Evolutionary conservation across 2,797 vertebrate species (phyloP).

Genomic region (Sebastes cheni): DNA sequence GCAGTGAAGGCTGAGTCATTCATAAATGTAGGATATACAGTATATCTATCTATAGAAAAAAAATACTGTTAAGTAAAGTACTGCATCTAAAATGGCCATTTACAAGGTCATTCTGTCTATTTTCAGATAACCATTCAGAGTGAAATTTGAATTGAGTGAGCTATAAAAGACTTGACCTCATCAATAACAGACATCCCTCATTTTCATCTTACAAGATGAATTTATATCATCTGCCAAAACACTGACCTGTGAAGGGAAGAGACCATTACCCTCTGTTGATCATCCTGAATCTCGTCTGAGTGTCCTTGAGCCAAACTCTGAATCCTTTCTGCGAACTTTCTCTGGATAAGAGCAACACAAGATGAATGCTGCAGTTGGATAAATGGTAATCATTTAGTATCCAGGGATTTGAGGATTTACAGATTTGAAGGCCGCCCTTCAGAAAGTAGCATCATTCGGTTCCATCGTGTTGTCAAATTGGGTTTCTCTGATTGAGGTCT

Average conservation of each 20-base stretch:
- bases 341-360: neutral
- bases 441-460: conserved; percentile 13
- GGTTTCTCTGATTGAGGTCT: neutral
- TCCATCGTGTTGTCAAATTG: neutral
- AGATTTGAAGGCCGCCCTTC: conserved; percentile 32
- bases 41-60: neutral
- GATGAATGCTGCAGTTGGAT: neutral
- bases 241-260: neutral
- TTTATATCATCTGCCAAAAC: conserved; percentile 19
- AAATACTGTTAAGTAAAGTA: neutral
- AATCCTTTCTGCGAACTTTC: conserved; percentile 12
- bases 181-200: neutral
- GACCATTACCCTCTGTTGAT: conserved; percentile 31
- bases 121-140: neutral
- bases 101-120: conserved; percentile 18
- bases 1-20: neutral
- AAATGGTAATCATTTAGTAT: conserved; percentile 19
- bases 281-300: neutral
- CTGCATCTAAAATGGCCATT: neutral
- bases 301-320: conserved; percentile 42
- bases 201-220: conserved; percentile 25
- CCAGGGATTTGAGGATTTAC: conserved; percentile 46
- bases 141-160: neutral
- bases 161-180: conserved; percentile 1
- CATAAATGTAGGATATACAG: neutral